Base-by-base conservation (phyloP, 2,113 vertebrate genomes). In the Malurus cyaneus region DNA sequence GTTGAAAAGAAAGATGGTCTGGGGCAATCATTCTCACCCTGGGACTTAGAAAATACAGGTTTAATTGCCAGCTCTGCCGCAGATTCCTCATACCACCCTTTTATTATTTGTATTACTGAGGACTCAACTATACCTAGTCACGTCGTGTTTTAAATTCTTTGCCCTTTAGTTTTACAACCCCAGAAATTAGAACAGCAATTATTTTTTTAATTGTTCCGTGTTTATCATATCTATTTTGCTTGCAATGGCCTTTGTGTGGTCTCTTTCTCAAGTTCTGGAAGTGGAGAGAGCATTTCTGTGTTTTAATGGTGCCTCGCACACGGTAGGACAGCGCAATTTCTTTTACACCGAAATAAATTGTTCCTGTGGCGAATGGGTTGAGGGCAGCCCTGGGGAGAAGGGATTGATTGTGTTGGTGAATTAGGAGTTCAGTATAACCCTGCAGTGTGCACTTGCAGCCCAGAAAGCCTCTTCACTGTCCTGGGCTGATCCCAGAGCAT, bases 271-370 rank as follows among this genome's bases (percentile, higher is more conserved):
- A 80, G 11, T 20, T 28, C 34, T n/a, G 31, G 21, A 24, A 24
- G 15, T 18, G 31, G 1, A 42, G 28, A 69, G 12, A 62, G 1
- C 0, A 1, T 20, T 2, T 1, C 5, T 26, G 8, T 42, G 11
- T 46, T 84, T 78, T 28, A 54, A 16, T 24, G 18, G 8, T 11
- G 41, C 16, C 26, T 66, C 32, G 6, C 23, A 18, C 19, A 19
- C 15, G 0, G 0, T 3, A 41, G 15, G 44, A 5, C 14, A 25
- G 6, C 11, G 39, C 5, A 56, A 26, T 36, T 57, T 29, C 7
- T 54, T 80, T 80, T 60, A 41, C 29, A 36, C 18, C 26, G 13
- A 24, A 60, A 88, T 31, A 71, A 56, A 23, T 59, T 73, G 5
- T 21, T 73, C 18, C 14, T 18, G 4, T 62, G 34, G 34, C 18